Base-by-base conservation (phyloP, 2,888 invertebrate genomes). In the Chrysotoxum bicinctum region DNA sequence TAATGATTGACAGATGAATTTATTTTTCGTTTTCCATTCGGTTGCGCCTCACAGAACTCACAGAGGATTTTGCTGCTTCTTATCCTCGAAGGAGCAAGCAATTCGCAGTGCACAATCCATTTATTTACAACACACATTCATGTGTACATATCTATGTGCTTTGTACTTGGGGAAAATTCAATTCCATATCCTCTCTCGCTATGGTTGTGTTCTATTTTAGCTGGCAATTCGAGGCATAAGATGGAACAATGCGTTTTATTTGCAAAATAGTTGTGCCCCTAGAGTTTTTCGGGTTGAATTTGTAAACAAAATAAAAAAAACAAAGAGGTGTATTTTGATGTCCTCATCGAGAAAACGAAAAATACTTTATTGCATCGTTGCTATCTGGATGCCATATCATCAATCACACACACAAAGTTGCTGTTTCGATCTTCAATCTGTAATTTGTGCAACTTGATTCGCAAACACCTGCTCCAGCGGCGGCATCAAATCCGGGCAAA, bases 1-100 rank as follows among this genome's bases (percentile, higher is more conserved):
- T 75, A 80, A 84, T 84, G 84, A 84, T 84, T 84, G 84, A 75
- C 84, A 84, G 80, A 80, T 70, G 80, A 84, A 84, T 84, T 84
- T 84, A 80, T 84, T 84, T 84, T 84, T 62, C 84, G 84, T 84
- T 84, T 84, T 84, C 84, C 84, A 84, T 84, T 70, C 66, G 80
- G 84, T 84, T 84, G 84, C 80, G 70, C 84, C 70, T 45, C 80
- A 80, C 70, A 80, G 43, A 75, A 75, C 70, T 70, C 48, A n/a
- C 45, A 60, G 64, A 58, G 68, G 79, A 70, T 30, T 79, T 79
- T 23, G 23, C 64, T 45, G 16, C 12, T 82, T 21, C 79, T 84
- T 80, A 70, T 84, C 64, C 84, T 66, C 70, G 10, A 79, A 74
- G 73, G 62, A 79, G 35, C 64, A 54, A 52, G 68, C 43, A 78